phyloP scores from a whole-genome alignment of 2,888 invertebrate species.

The Xestia xanthographa region DNA sequence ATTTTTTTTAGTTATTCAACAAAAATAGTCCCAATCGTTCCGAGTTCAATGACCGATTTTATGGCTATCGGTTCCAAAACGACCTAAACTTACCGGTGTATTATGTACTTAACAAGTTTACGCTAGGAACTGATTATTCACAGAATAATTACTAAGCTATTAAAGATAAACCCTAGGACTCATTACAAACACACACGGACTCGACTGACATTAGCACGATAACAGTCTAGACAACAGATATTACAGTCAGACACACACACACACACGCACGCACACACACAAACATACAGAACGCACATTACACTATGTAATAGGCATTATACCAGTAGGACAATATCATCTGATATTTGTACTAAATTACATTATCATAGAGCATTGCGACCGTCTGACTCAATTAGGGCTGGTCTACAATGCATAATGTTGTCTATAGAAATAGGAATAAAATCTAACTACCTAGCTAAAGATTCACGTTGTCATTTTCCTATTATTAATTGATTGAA shows the following conservation, averaged over 20 bases:
- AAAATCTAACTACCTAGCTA: too few species aligned
- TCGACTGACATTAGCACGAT: conserved; percentile 21
- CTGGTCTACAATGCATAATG: conserved; percentile 19
- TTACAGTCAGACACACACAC: conserved; percentile 11
- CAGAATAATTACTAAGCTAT: neutral
- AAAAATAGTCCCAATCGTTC: too few species aligned
- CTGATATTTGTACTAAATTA: conserved; percentile 65
- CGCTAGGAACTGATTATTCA: neutral
- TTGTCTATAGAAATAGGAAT: too few species aligned
- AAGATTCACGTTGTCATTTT: too few species aligned
- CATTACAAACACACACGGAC: conserved; percentile 7
- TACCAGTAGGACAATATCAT: conserved; percentile 38
- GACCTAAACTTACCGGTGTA: too few species aligned
- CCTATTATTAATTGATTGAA: too few species aligned
- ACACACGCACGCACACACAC: too few species aligned
- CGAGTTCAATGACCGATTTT: too few species aligned
- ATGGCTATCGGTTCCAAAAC: too few species aligned
- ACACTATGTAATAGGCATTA: conserved; percentile 42
- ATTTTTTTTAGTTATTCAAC: too few species aligned
- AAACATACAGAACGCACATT: conserved; percentile 22
- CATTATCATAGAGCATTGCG: conserved; percentile 48
- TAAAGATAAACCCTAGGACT: neutral
- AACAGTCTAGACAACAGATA: conserved; percentile 22
- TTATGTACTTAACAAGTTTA: neutral
- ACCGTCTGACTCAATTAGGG: conserved; percentile 26